Conservation (phyloP, 2,888 invertebrate genomes). For the Agrotis clavis region DNA sequence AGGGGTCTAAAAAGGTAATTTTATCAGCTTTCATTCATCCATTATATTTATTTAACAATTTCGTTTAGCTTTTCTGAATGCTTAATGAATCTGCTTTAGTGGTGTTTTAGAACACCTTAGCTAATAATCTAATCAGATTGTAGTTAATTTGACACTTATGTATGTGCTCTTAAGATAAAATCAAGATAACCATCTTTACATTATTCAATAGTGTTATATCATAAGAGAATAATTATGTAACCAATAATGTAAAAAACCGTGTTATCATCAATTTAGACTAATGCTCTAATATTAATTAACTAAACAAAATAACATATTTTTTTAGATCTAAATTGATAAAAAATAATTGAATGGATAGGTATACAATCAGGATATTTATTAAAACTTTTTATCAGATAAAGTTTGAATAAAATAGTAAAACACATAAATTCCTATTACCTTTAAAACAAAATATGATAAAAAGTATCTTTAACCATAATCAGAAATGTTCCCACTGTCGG, state of each 20-base stretch:
- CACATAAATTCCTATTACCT: not conserved
- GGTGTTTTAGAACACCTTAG: too few species aligned
- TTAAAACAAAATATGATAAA: not conserved
- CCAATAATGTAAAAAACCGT: constrained; percentile 1
- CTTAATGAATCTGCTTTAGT: too few species aligned
- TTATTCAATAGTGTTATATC: constrained; percentile 1
- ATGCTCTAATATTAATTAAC: not conserved
- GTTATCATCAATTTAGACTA: constrained; percentile 8
- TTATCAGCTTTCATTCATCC: too few species aligned
- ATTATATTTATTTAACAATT: too few species aligned
- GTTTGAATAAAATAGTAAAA: not conserved
- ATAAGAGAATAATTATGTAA: not conserved
- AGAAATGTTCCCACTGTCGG: too few species aligned
- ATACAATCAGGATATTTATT: not conserved
- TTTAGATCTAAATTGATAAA: not conserved
- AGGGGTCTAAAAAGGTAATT: too few species aligned
- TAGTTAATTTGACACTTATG: constrained; percentile 23
- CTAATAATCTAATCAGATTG: constrained; percentile 32
- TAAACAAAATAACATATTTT: not conserved
- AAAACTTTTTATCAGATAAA: too few species aligned
- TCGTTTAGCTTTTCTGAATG: too few species aligned
- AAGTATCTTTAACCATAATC: too few species aligned
- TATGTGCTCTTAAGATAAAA: constrained; percentile 20
- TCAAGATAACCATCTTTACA: constrained; percentile 35
- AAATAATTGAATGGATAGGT: not conserved